Conservation (phyloP, 2,888 invertebrate genomes). For the Tetrapedia diversipes region DNA sequence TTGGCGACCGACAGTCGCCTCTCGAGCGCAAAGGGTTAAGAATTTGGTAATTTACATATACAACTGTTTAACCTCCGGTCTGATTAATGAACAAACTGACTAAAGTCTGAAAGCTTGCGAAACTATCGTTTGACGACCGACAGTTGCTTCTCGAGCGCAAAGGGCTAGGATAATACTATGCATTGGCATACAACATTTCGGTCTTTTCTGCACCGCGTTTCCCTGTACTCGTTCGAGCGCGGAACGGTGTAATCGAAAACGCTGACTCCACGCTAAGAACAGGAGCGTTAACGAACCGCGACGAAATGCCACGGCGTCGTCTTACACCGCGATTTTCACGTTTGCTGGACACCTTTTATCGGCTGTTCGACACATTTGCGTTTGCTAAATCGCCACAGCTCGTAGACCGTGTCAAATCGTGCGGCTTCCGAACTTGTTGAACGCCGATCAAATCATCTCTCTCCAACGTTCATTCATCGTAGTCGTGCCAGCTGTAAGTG, state of each 20-base stretch:
- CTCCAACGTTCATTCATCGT: not conserved
- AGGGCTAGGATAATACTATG: too few species aligned
- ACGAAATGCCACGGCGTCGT: conserved; percentile 61
- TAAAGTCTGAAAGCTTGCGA: too few species aligned
- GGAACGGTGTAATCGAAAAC: conserved; percentile 13
- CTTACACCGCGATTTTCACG: conserved; percentile 54
- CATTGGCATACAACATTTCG: too few species aligned
- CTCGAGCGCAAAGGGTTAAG: too few species aligned
- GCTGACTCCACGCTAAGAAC: conserved; percentile 32
- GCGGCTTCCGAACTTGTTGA: not conserved
- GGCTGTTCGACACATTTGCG: not conserved
- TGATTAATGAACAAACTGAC: too few species aligned
- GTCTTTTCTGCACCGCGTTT: not conserved
- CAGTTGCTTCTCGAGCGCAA: too few species aligned
- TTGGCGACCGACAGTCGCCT: too few species aligned
- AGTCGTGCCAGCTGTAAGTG: not conserved
- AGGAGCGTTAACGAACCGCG: conserved; percentile 38
- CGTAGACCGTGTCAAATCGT: not conserved
- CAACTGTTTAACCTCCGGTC: too few species aligned
- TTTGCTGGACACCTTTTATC: conserved; percentile 25
- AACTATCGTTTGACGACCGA: too few species aligned
- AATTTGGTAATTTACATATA: too few species aligned
- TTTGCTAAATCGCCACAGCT: not conserved
- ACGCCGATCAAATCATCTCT: not conserved
- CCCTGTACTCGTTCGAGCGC: not conserved